Conservation (phyloP, 2,888 invertebrate species). For the Drosophila parthenogenetica region DNA sequence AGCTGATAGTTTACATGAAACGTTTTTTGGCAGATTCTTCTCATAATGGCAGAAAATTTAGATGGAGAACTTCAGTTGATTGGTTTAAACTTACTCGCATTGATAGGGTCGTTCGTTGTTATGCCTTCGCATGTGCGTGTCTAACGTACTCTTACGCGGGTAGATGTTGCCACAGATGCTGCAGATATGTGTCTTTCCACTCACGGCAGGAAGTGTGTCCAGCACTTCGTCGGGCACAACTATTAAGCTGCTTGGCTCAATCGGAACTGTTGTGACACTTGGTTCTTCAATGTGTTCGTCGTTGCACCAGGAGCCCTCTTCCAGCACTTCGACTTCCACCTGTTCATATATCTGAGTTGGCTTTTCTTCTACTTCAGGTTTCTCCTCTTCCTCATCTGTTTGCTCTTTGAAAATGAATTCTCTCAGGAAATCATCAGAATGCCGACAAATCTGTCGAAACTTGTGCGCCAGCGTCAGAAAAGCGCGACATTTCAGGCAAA, state of each 20-base stretch:
- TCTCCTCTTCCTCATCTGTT: constrained; percentile 21
- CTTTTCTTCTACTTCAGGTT: neutral
- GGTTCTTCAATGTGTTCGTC: constrained; percentile 59
- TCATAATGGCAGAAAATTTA: neutral
- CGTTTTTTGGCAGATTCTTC: constrained; percentile 82
- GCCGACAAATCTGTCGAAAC: constrained; percentile 83
- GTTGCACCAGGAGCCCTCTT: constrained; percentile 55
- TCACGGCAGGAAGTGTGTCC: neutral
- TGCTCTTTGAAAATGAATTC: constrained; percentile 68
- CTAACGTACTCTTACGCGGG: constrained; percentile 82
- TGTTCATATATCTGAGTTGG: constrained; percentile 47
- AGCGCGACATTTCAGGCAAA: constrained; percentile 78
- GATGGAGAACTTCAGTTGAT: neutral
- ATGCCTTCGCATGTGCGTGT: constrained; percentile 84
- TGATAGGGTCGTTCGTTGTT: constrained; percentile 82
- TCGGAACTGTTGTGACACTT: constrained; percentile 4
- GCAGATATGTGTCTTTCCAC: constrained; percentile 76
- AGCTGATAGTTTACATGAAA: constrained; percentile 84
- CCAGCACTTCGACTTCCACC: constrained; percentile 62
- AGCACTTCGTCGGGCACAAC: constrained; percentile 7
- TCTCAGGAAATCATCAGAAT: constrained; percentile 81
- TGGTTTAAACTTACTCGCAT: constrained; percentile 80
- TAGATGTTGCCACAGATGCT: constrained; percentile 84
- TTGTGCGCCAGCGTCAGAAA: constrained; percentile 82
- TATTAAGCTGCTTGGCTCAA: constrained; percentile 15